Conservation (phyloP, 1,140 invertebrate genomes). For the Capitella teleta region DNA sequence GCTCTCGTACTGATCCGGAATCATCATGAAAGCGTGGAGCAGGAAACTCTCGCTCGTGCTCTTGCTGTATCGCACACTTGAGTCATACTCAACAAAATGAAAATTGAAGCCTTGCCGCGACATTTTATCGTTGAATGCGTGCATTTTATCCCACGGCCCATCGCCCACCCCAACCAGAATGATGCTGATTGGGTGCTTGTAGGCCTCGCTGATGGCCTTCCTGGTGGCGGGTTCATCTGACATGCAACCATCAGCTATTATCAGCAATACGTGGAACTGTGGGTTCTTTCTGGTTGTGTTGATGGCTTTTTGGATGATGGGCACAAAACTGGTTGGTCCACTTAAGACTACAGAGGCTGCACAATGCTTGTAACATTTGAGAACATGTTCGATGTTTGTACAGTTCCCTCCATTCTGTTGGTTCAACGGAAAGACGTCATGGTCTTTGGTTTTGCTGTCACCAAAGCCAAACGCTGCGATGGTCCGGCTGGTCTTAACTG, state of each 20-base stretch:
- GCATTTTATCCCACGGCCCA: conserved; percentile 48
- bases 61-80: conserved; percentile 37
- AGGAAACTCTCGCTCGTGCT: conserved; percentile 44
- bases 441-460: conserved; percentile 39
- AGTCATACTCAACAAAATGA: conserved; percentile 48
- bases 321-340: conserved; percentile 45
- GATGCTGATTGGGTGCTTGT: conserved; percentile 46
- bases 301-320: conserved; percentile 44
- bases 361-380: conserved; percentile 26
- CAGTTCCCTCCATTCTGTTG: no score
- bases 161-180: conserved; percentile 50
- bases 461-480: conserved; percentile 47
- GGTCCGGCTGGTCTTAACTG: conserved; percentile 38
- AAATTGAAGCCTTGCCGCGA: conserved; percentile 48
- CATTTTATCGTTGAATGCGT: conserved; percentile 46
- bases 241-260: conserved; percentile 45
- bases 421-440: conserved; percentile 41
- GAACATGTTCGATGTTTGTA: conserved; percentile 41
- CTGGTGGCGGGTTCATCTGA: conserved; percentile 41
- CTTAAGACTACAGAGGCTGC: conserved; percentile 30
- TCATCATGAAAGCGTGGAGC: conserved; percentile 47
- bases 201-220: conserved; percentile 47
- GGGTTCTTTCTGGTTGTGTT: conserved; percentile 37
- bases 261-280: conserved; percentile 13
- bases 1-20: conserved; percentile 47